Base-by-base conservation (phyloP, 2,888 invertebrate genomes). In the Spodoptera exigua region DNA sequence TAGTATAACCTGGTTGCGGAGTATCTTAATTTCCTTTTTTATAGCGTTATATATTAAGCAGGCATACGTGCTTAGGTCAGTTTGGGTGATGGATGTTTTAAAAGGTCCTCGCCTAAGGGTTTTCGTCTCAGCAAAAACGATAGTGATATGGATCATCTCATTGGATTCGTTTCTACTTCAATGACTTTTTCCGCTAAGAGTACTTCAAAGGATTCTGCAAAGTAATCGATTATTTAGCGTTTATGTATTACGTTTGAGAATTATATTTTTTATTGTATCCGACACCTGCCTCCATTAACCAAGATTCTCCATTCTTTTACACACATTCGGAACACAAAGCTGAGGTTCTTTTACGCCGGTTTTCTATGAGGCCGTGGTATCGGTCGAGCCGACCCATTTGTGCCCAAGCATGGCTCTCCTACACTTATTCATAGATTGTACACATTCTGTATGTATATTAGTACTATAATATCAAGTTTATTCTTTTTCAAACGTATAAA, bases 101-200 rank as follows among this genome's bases (percentile, higher is more conserved):
- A 32, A 35, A 53, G 11, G 4, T 2, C 14, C 10, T 53, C 35
- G 2, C 16, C 62, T 40, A 62, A 40, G 21, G 17, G 12, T 27
- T 40, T 54, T 12, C 27, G 16, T 39, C 10, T 53, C 39, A 40
- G 17, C 35, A 27, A 32, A 52, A 37, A 12, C 44, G 17, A 27
- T 27, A 39, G 10, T 21, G 16, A 32, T 13, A 40, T 5, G 36
- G 16, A 13, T 36, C 36, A 46, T 36, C 45, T 11, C 40, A n/a
- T 34, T 36, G 18, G 40, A 46, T 36, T 41, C 13, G 18, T 41
- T 54, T 61, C 46, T 61, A 16, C 36, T 46, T 46, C 36, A 16
- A 10, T 46, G 16, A 10, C 0, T 14, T 41, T 61, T 40, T 35
- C 17, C 40, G 13, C 27, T 16, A 7, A 5, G n/a, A 37, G 0